Conservation (phyloP, 2,888 invertebrate species). For the Spodoptera exigua region DNA sequence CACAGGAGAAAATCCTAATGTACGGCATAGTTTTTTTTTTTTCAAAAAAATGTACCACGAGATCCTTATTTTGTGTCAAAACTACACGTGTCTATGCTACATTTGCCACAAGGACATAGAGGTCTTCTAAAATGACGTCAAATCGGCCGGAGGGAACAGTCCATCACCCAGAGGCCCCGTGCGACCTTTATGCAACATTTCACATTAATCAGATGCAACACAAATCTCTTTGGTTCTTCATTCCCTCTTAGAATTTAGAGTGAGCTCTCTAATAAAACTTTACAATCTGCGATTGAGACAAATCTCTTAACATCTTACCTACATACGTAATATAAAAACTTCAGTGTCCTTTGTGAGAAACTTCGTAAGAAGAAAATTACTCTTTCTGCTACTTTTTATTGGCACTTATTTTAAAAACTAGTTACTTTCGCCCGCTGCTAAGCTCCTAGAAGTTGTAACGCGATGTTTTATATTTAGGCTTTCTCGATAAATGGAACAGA, state of each 20-base stretch:
- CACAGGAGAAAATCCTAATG: no score
- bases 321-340: constrained; percentile 24
- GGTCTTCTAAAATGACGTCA: no score
- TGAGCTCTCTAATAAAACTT: constrained; percentile 42
- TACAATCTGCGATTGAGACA: constrained; percentile 35
- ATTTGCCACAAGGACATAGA: no score
- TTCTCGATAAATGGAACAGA: no score
- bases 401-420: neutral
- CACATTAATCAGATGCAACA: constrained; percentile 20
- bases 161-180: neutral
- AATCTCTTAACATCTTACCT: constrained; percentile 25
- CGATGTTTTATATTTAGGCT: no score
- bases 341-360: constrained; percentile 29
- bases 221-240: constrained; percentile 33
- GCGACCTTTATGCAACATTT: constrained; percentile 16
- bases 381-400: constrained; percentile 1
- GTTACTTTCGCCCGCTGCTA: no score
- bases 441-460: no score
- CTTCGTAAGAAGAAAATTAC: constrained; percentile 16
- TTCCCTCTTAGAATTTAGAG: constrained; percentile 42
- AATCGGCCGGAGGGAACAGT: no score
- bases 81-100: no score
- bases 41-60: no score
- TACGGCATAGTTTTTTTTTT: no score
- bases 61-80: no score